Evolutionary conservation across 1,140 invertebrate species (phyloP).

Genomic region (Drosophila orosa): DNA sequence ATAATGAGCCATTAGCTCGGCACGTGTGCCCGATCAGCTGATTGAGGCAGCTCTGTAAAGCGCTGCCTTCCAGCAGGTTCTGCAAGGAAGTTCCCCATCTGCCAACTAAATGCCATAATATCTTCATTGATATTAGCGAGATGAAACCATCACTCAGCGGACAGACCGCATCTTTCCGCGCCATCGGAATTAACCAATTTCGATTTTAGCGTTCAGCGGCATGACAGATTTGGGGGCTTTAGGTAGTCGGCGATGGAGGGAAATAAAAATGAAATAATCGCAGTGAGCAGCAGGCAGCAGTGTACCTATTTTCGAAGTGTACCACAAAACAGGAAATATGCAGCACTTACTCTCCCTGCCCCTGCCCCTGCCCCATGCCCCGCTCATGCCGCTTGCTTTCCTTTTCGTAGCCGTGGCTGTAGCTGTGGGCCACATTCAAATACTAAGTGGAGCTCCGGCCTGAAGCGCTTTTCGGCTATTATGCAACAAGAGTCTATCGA

Average conservation of each 20-base stretch:
- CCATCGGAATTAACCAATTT: constrained; percentile 29
- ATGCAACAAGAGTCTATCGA: constrained; percentile 51
- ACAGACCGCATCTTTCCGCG: constrained; percentile 3
- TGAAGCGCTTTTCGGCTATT: constrained; percentile 46
- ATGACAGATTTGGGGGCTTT: constrained; percentile 30
- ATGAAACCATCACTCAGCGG: constrained; percentile 4
- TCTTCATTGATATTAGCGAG: not conserved
- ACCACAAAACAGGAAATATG: constrained; percentile 55
- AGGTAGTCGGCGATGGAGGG: constrained; percentile 13
- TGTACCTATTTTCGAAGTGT: constrained; percentile 37
- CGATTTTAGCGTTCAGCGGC: constrained; percentile 11
- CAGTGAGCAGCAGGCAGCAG: constrained; percentile 7
- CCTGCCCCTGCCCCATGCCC: constrained; percentile 14
- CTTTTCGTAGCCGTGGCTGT: constrained; percentile 14
- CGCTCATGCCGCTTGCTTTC: constrained; percentile 31
- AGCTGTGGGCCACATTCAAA: constrained; percentile 48
- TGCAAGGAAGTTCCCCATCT: not conserved
- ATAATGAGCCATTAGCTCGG: constrained; percentile 10
- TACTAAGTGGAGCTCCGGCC: constrained; percentile 48
- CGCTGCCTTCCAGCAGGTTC: no score
- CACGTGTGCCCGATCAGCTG: not conserved
- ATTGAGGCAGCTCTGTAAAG: not conserved
- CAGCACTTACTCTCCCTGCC: constrained; percentile 36
- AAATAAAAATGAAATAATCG: constrained; percentile 38
- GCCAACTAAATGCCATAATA: not conserved